These are phyloP conservation scores for Eremobia ochroleuca DNA, from an alignment of 2,888 invertebrate species.

Conservation along the genomic window DNA sequence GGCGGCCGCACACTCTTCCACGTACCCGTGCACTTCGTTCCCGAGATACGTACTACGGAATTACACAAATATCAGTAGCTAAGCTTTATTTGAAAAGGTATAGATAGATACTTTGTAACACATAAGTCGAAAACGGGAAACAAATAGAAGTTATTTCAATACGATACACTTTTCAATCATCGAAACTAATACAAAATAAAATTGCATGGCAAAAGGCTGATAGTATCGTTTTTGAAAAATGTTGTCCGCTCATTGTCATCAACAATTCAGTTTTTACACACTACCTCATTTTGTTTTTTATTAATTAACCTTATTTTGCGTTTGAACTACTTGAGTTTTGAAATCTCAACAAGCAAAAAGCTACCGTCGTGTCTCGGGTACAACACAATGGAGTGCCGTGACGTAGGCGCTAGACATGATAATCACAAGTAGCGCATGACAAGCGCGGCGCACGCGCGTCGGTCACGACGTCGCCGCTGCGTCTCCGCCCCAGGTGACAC, in stretches of 20 bases:
- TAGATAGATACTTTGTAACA: slow-evolving; percentile 4
- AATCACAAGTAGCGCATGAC: slow-evolving; percentile 89
- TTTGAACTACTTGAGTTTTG: slow-evolving; percentile 67
- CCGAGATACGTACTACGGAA: slow-evolving; percentile 71
- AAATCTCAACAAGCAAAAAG: slow-evolving; percentile 73
- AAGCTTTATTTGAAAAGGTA: slow-evolving; percentile 31
- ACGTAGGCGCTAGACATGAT: slow-evolving; percentile 84
- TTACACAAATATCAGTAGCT: slow-evolving; percentile 69
- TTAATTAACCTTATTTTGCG: slow-evolving; percentile 75
- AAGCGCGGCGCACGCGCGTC: slow-evolving; percentile 84
- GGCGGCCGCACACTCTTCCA: slow-evolving; percentile 82
- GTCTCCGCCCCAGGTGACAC: slow-evolving; percentile 80
- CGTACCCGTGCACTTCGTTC: slow-evolving; percentile 76
- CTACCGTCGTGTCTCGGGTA: slow-evolving; percentile 61
- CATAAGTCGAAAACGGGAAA: slow-evolving; percentile 7
- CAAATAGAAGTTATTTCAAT: slow-evolving; percentile 18
- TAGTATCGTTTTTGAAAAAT: slow-evolving; percentile 50
- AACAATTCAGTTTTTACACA: slow-evolving; percentile 64
- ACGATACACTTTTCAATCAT: slow-evolving; percentile 52
- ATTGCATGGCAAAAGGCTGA: slow-evolving; percentile 38
- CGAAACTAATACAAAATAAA: slow-evolving; percentile 43
- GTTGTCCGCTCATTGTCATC: slow-evolving; percentile 55
- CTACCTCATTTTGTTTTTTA: slow-evolving; percentile 65
- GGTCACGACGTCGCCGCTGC: slow-evolving; percentile 81
- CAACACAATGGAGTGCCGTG: slow-evolving; percentile 75